These are phyloP conservation scores for Cybosia mesomella DNA, from an alignment of 2,888 invertebrate species.

Conservation along the genomic window DNA sequence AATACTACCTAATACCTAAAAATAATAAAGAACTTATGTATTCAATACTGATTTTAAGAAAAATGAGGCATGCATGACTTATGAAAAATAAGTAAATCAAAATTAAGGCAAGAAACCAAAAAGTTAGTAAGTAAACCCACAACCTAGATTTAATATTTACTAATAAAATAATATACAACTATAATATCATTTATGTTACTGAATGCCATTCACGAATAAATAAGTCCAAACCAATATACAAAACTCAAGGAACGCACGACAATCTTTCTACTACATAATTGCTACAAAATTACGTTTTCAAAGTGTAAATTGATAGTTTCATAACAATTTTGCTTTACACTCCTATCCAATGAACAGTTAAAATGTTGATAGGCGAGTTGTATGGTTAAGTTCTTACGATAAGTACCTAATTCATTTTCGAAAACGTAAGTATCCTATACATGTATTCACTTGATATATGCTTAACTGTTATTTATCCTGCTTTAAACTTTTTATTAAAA, in stretches of 20 bases:
- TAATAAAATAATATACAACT: conserved; percentile 14
- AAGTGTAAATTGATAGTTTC: background rate
- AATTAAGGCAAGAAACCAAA: conserved; percentile 43
- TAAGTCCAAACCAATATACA: background rate
- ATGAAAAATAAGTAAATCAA: conserved; percentile 36
- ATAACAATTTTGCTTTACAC: background rate
- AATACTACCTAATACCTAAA: conserved; percentile 13
- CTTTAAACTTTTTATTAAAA: background rate
- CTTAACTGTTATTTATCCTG: background rate
- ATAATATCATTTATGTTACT: background rate
- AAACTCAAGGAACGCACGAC: background rate
- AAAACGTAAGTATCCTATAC: background rate
- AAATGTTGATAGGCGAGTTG: background rate
- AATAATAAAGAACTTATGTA: conserved; percentile 31
- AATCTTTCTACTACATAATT: background rate
- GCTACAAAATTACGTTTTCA: background rate
- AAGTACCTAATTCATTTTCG: background rate
- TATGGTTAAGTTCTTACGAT: background rate
- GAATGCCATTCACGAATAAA: conserved; percentile 20
- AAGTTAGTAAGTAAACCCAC: conserved; percentile 47
- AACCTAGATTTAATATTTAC: conserved; percentile 35
- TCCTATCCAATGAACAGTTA: background rate
- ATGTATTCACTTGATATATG: background rate
- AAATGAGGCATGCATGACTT: conserved; percentile 49
- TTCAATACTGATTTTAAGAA: conserved; percentile 19